These are phyloP conservation scores for Cairina moschata DNA, from an alignment of 2,113 vertebrate genomes.

Conservation along the genomic window DNA sequence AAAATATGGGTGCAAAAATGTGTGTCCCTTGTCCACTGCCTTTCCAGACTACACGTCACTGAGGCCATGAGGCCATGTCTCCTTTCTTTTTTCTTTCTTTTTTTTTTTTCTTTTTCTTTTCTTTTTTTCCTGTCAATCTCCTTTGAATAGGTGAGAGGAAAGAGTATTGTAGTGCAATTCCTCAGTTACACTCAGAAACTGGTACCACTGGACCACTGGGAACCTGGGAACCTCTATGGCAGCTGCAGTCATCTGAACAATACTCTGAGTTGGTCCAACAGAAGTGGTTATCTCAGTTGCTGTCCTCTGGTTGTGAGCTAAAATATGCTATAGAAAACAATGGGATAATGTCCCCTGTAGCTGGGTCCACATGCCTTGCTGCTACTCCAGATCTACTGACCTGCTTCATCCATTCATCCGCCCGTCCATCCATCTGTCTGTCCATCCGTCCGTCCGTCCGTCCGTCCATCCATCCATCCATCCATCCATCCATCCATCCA, in stretches of 20 bases:
- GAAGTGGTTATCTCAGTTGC: not conserved
- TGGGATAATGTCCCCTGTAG: not conserved
- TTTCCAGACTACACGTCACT: not conserved
- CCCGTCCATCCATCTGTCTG: not conserved
- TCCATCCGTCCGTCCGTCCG: not conserved
- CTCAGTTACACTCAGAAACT: not conserved
- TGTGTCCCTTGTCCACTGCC: not conserved
- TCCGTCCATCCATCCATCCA: accelerated
- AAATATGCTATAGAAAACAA: not conserved
- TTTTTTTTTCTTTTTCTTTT: no score
- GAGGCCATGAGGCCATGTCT: not conserved
- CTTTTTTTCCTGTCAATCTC: not conserved
- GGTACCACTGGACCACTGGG: not conserved
- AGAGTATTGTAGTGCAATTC: not conserved
- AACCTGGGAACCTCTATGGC: not conserved
- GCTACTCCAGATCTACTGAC: not conserved
- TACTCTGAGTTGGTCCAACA: not conserved
- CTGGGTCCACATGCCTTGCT: not conserved
- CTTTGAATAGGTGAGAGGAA: not conserved
- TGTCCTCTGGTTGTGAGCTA: not conserved
- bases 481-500: not conserved
- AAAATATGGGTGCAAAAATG: not conserved
- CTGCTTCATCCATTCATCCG: accelerated
- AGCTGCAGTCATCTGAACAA: not conserved
- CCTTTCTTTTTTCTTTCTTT: no score